Evolutionary conservation across 2,797 vertebrate genomes (phyloP).

Genomic region (Gallirallus australis): DNA sequence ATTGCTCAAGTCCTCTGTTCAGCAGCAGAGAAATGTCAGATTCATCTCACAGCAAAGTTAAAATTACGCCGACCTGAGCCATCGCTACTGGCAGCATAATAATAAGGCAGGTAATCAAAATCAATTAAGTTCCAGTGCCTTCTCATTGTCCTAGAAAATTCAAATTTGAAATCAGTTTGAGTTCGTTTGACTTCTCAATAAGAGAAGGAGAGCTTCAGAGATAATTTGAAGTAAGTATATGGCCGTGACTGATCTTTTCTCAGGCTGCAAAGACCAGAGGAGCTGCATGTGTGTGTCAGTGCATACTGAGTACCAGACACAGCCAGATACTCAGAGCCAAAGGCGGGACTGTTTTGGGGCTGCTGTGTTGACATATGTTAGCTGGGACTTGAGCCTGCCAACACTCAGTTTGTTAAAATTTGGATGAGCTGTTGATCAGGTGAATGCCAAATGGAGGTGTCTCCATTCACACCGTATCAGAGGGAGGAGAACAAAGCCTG

Average conservation of each 20-base stretch:
- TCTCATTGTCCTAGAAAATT: slow-evolving; percentile 61
- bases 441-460: background rate
- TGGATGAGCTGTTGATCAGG: background rate
- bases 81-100: slow-evolving; percentile 57
- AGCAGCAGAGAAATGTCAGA: slow-evolving; percentile 39
- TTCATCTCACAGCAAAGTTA: slow-evolving; percentile 52
- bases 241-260: background rate
- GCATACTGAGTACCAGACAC: background rate
- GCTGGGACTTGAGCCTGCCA: background rate
- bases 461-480: background rate
- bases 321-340: background rate
- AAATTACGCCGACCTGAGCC: slow-evolving; percentile 56
- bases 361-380: fast-evolving
- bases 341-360: background rate
- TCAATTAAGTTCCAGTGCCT: slow-evolving; percentile 65
- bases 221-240: slow-evolving; percentile 1
- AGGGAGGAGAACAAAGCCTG: background rate
- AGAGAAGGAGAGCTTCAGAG: slow-evolving; percentile 5
- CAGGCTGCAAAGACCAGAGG: background rate
- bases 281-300: background rate
- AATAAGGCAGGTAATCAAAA: slow-evolving; percentile 68
- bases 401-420: background rate
- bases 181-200: slow-evolving; percentile 43
- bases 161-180: slow-evolving; percentile 45
- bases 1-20: slow-evolving; percentile 14